Conservation (phyloP, 2,797 vertebrate genomes). For the Arnoldichthys spilopterus region DNA sequence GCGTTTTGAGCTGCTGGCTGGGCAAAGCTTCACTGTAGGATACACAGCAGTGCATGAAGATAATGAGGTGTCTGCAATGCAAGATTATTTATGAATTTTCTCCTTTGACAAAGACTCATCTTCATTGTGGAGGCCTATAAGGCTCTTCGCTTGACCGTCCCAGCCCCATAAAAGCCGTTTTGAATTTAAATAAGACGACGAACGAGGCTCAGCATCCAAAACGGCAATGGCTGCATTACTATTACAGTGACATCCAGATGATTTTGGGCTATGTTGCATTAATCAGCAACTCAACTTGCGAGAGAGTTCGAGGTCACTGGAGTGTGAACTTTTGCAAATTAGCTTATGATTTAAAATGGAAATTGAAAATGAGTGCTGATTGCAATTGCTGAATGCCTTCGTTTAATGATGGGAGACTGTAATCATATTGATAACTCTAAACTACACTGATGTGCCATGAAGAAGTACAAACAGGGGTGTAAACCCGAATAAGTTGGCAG, state of each 20-base stretch:
- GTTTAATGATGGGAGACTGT: background rate
- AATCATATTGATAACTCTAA: constrained; percentile 6
- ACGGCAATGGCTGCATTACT: background rate
- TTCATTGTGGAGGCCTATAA: constrained; percentile 20
- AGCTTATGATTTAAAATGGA: constrained; percentile 17
- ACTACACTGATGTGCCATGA: background rate
- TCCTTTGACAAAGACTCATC: constrained; percentile 13
- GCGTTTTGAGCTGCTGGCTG: constrained; percentile 29
- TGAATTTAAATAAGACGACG: constrained; percentile 22
- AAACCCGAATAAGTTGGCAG: too few species aligned
- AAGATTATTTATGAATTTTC: constrained; percentile 33
- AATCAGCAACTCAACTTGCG: constrained; percentile 9
- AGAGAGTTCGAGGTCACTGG: constrained; percentile 8
- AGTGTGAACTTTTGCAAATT: constrained; percentile 25
- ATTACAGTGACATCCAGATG: background rate
- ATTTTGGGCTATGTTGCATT: constrained; percentile 10
- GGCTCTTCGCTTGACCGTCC: background rate
- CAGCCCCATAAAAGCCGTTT: background rate
- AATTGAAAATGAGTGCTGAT: constrained; percentile 22
- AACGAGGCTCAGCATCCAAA: constrained; percentile 4
- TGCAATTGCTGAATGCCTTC: constrained; percentile 9
- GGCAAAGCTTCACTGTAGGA: constrained; percentile 46
- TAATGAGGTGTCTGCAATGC: constrained; percentile 42
- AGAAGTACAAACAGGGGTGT: background rate
- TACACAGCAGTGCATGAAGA: constrained; percentile 39